These are phyloP conservation scores for Drosophila fulvimacula DNA, from an alignment of 2,888 invertebrate genomes.

Conservation along the genomic window DNA sequence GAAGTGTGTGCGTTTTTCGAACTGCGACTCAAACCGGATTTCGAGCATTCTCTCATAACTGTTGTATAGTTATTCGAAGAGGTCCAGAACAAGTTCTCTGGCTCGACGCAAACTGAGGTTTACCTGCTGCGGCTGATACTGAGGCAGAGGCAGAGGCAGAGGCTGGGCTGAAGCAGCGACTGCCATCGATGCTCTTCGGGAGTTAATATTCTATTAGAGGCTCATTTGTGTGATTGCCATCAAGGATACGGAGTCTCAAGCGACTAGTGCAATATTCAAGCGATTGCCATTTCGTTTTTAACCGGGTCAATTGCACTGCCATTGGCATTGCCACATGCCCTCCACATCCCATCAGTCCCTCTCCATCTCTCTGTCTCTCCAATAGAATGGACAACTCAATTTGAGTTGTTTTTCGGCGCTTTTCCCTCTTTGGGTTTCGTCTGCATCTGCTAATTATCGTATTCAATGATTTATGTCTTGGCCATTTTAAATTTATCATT, in stretches of 20 bases:
- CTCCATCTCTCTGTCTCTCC: neutral
- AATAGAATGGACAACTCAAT: constrained; percentile 51
- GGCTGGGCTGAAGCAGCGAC: constrained; percentile 34
- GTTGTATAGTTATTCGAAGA: constrained; percentile 23
- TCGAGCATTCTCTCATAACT: constrained; percentile 36
- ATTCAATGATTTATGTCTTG: constrained; percentile 70
- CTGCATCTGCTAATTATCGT: constrained; percentile 69
- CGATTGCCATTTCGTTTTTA: constrained; percentile 38
- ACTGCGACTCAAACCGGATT: constrained; percentile 69
- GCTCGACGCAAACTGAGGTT: constrained; percentile 46
- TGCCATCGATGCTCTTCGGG: constrained; percentile 68
- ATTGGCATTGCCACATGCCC: constrained; percentile 30
- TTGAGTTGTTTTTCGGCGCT: constrained; percentile 37
- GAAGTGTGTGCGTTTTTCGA: constrained; percentile 46
- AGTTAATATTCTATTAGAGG: constrained; percentile 84
- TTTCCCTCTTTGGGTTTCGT: constrained; percentile 50
- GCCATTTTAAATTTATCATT: constrained; percentile 64
- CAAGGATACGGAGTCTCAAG: constrained; percentile 70
- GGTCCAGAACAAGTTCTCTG: constrained; percentile 67
- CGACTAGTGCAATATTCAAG: constrained; percentile 44
- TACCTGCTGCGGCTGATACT: constrained; percentile 58
- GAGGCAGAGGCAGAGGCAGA: constrained; percentile 15
- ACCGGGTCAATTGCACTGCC: constrained; percentile 40
- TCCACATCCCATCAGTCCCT: neutral
- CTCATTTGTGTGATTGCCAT: constrained; percentile 83